Conservation (phyloP, 2,797 vertebrate genomes). For the Pangasius mekongensis region DNA sequence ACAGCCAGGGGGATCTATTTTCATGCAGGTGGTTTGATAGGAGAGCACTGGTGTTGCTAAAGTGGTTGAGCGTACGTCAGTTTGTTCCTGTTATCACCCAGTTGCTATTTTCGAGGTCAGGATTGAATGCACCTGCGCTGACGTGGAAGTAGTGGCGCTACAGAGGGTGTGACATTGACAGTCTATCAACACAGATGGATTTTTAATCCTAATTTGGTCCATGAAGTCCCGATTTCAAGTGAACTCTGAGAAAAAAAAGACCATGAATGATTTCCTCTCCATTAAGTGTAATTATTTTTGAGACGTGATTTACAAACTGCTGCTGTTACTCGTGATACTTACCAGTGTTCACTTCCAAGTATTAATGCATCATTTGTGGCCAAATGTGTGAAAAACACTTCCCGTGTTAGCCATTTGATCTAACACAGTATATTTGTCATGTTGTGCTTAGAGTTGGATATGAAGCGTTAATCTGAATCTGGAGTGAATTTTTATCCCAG, state of each 20-base stretch:
- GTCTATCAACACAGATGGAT: background rate
- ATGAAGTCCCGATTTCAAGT: background rate
- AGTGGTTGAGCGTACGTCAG: background rate
- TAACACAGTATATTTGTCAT: constrained; percentile 17
- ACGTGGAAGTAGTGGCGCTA: background rate
- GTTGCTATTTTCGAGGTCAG: background rate
- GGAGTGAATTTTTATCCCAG: constrained; percentile 55
- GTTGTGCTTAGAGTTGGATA: constrained; percentile 39
- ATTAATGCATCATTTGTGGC: background rate
- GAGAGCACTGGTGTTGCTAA: background rate
- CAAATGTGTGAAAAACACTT: constrained; percentile 12
- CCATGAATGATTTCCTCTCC: background rate
- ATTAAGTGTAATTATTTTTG: background rate
- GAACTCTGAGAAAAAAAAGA: background rate
- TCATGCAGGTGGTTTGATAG: background rate
- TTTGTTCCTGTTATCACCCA: background rate
- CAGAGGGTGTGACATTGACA: background rate
- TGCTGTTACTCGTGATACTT: no score
- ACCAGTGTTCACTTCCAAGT: background rate
- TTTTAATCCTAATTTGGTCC: background rate
- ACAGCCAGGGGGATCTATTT: background rate
- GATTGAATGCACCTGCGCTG: background rate
- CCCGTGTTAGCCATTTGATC: constrained; percentile 23
- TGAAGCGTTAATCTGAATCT: constrained; percentile 53
- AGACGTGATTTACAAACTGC: background rate